Evolutionary conservation across 2,888 invertebrate species (phyloP), one percentile per base, ranked within the genome.

Genomic region (Conops quadrifasciatus): DNA sequence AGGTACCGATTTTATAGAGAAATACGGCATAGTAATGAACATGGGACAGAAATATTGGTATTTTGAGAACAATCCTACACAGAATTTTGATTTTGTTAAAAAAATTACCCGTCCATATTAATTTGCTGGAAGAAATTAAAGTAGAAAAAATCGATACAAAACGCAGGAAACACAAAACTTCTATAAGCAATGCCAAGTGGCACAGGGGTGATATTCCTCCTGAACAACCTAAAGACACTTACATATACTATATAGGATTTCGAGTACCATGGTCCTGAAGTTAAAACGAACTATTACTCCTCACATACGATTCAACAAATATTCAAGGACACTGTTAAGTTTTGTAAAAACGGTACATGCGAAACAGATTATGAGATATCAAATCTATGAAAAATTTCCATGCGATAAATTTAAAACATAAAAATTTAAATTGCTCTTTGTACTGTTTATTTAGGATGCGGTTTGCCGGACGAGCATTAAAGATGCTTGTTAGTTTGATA

Each of bases 11-110:
- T n/a, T n/a, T n/a, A n/a, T n/a, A n/a, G n/a, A n/a, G n/a, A n/a
- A n/a, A n/a, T n/a, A n/a, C n/a, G n/a, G n/a, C n/a, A n/a, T n/a
- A n/a, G n/a, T n/a, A n/a, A n/a, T n/a, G n/a, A n/a, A n/a, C n/a
- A n/a, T n/a, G n/a, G n/a, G n/a, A n/a, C 53, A 16, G 70, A 62
- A 64, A 15, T n/a, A n/a, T n/a, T n/a, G n/a, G n/a, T n/a, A n/a
- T n/a, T n/a, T n/a, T n/a, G n/a, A n/a, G n/a, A n/a, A 51, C 63
- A 2, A 26, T 16, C 51, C 47, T 16, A 47, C 67, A 36, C 43
- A 56, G 79, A 49, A 72, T 19, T 63, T 43, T 21, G 21, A 47
- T 13, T 68, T 73, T 65, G 30, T 49, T 2, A n/a, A 53, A 53
- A n/a, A 13, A n/a, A 53, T 21, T 53, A 9, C 53, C 53, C 21